Conservation (phyloP, 2,888 invertebrate genomes). For the Tetragonula carbonaria region DNA sequence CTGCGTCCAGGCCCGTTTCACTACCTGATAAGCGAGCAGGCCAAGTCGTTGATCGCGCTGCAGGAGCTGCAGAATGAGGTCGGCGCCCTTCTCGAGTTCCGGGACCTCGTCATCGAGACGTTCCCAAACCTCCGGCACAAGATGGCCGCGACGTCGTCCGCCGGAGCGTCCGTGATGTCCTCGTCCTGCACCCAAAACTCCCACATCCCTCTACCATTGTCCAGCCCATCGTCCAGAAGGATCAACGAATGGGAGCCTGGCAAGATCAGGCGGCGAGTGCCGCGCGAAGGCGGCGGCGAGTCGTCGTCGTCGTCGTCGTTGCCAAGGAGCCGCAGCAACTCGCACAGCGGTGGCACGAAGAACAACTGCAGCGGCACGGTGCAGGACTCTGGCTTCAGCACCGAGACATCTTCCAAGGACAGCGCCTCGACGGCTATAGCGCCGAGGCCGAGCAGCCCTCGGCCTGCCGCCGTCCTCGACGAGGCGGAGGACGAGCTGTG, state of each 20-base stretch:
- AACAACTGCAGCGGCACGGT: constrained; percentile 88
- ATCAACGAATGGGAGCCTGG: constrained; percentile 92
- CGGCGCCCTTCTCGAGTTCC: constrained; percentile 95
- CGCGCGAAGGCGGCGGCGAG: constrained; percentile 67
- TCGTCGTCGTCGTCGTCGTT: constrained; percentile 83
- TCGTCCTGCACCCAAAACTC: constrained; percentile 83
- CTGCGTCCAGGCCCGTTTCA: constrained; percentile 91
- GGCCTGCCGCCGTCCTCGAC: constrained; percentile 79
- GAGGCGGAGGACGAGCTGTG: constrained; percentile 92
- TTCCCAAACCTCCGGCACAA: constrained; percentile 96
- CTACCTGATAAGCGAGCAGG: constrained; percentile 94
- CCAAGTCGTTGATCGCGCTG: constrained; percentile 93
- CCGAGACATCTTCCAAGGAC: constrained; percentile 93
- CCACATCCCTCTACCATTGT: constrained; percentile 81
- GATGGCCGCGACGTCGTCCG: constrained; percentile 87
- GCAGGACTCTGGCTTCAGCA: constrained; percentile 95
- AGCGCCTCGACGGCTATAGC: constrained; percentile 87
- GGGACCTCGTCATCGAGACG: constrained; percentile 97
- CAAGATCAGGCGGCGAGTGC: constrained; percentile 88
- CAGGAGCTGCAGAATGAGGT: constrained; percentile 97
- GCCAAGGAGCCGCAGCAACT: constrained; percentile 88
- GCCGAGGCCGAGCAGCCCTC: constrained; percentile 79
- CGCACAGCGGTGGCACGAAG: constrained; percentile 86
- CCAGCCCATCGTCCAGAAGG: constrained; percentile 82
- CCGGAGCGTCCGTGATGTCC: constrained; percentile 85